Conservation (phyloP, 2,888 invertebrate genomes). For the Caenorhabditis afra region DNA sequence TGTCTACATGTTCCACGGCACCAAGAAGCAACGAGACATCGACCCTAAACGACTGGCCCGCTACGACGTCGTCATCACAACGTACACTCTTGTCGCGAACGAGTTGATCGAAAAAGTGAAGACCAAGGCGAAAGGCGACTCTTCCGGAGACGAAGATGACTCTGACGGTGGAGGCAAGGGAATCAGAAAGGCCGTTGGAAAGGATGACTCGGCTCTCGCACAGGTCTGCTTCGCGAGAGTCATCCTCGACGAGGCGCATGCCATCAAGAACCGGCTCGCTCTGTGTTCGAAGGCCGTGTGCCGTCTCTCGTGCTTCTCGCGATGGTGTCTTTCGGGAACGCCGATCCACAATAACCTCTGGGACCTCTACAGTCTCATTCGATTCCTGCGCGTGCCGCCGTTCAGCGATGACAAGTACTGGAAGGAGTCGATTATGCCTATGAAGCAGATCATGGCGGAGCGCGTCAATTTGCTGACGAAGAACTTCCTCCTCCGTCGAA, state of each 20-base stretch:
- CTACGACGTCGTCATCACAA: conserved; percentile 90
- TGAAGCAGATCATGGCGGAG: conserved; percentile 80
- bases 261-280: conserved; percentile 87
- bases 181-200: conserved; percentile 40
- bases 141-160: conserved; percentile 12
- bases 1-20: conserved; percentile 89
- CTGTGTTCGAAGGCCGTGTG: conserved; percentile 84
- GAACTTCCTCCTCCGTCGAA: conserved; percentile 89
- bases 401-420: conserved; percentile 92
- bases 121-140: conserved; percentile 25
- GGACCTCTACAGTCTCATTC: conserved; percentile 83
- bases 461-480: conserved; percentile 91
- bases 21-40: conserved; percentile 82
- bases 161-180: conserved; percentile 35
- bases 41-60: conserved; percentile 69
- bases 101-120: conserved; percentile 80
- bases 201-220: conserved; percentile 80
- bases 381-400: conserved; percentile 90
- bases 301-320: conserved; percentile 84
- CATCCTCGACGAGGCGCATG: conserved; percentile 94
- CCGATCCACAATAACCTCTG: conserved; percentile 95
- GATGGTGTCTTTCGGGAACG: conserved; percentile 92
- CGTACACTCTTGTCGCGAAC: conserved; percentile 86
- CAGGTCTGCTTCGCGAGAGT: conserved; percentile 89
- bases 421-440: conserved; percentile 90